These are phyloP conservation scores for Oostethus manadensis DNA, from an alignment of 2,113 vertebrate species.

Conservation along the genomic window DNA sequence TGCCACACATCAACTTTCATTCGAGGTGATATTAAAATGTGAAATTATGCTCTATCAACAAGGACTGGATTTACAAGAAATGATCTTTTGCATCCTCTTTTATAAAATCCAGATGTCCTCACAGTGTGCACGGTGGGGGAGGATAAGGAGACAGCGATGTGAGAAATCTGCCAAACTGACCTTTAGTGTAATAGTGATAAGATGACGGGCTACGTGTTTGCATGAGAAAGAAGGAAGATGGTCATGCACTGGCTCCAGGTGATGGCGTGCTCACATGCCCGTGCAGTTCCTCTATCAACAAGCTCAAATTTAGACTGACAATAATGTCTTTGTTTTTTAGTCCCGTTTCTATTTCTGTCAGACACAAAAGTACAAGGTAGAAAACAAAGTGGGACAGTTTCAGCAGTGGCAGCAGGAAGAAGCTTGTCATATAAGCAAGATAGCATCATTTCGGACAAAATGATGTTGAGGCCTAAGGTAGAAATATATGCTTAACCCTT, in stretches of 20 bases:
- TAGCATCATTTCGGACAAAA: too few species aligned
- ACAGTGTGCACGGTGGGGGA: slow-evolving; percentile 7
- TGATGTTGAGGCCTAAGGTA: too few species aligned
- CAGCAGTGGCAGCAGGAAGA: too few species aligned
- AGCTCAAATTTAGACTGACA: not conserved
- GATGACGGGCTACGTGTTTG: slow-evolving; percentile 31
- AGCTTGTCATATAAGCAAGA: too few species aligned
- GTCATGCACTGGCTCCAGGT: slow-evolving; percentile 9
- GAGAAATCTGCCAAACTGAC: slow-evolving; percentile 47
- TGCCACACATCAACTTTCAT: slow-evolving; percentile 5
- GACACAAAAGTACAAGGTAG: not conserved
- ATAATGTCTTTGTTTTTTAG: not conserved
- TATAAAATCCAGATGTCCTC: slow-evolving; percentile 46
- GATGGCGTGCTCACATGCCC: not conserved
- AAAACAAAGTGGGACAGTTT: not conserved
- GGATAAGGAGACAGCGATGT: slow-evolving; percentile 35
- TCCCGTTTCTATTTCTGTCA: not conserved
- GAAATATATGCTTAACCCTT: too few species aligned
- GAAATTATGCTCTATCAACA: not conserved
- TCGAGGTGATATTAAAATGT: not conserved
- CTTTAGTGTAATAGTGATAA: slow-evolving; percentile 41
- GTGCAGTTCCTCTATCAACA: slow-evolving; percentile 1
- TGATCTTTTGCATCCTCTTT: slow-evolving; percentile 23
- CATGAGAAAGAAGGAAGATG: slow-evolving; percentile 34
- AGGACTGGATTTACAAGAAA: slow-evolving; percentile 19